These are phyloP conservation scores for Gallinago paraguaiae DNA, from an alignment of 2,113 vertebrate genomes.

Conservation along the genomic window DNA sequence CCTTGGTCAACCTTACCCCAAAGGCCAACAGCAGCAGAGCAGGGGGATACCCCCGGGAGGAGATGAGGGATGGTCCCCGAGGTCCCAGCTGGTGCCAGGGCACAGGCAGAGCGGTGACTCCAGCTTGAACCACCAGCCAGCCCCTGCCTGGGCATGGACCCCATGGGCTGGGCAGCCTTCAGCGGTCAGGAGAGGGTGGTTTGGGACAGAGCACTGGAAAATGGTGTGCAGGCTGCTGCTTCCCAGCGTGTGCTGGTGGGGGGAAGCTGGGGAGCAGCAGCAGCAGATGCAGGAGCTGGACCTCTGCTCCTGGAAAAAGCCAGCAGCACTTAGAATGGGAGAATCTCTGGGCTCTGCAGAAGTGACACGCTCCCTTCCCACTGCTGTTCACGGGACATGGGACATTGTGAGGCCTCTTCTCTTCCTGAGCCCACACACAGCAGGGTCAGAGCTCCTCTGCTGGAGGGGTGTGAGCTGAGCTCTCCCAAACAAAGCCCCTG, in stretches of 20 bases:
- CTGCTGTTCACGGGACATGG: fast-evolving
- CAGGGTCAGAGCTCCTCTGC: background rate
- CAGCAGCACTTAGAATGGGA: background rate
- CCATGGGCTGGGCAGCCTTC: fast-evolving
- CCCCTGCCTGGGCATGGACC: fast-evolving
- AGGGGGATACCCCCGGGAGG: fast-evolving
- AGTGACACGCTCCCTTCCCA: background rate
- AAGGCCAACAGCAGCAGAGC: fast-evolving
- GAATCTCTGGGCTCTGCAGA: background rate
- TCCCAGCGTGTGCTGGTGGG: fast-evolving
- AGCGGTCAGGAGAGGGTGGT: background rate
- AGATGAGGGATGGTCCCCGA: background rate
- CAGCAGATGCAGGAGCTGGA: background rate
- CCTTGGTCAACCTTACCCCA: background rate
- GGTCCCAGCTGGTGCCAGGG: background rate
- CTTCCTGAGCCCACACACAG: background rate
- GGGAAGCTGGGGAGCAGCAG: background rate
- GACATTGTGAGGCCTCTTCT: background rate
- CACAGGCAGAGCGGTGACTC: background rate
- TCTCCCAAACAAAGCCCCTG: background rate
- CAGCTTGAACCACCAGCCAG: background rate
- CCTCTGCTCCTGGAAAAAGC: background rate
- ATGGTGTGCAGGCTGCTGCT: background rate
- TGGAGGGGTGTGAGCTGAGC: background rate
- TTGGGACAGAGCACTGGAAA: background rate